Evolutionary conservation across 1,140 invertebrate genomes (phyloP).

Genomic region (Galleria mellonella): DNA sequence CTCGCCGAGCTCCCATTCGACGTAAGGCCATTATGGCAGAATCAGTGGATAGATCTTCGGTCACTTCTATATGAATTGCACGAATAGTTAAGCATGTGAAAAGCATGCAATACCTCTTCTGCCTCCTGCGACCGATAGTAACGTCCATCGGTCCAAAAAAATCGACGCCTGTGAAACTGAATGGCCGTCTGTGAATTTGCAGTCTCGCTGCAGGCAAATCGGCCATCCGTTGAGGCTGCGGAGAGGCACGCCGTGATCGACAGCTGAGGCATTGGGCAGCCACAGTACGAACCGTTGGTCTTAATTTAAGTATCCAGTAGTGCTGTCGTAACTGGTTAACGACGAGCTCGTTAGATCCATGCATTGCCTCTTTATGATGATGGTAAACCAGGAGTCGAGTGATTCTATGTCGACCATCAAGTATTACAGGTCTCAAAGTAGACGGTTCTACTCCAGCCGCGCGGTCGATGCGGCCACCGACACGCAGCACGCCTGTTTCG

Average conservation of each 20-base stretch:
- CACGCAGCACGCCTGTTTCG: conserved; percentile 8
- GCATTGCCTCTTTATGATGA: conserved; percentile 7
- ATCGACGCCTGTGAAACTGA: not conserved
- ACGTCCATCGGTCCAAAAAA: conserved; percentile 1
- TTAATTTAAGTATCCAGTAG: not conserved
- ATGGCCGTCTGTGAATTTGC: not conserved
- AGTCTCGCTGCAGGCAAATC: not conserved
- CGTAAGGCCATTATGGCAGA: conserved; percentile 22
- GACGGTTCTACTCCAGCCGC: conserved; percentile 2
- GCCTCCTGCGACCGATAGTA: not conserved
- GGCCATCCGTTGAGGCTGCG: not conserved
- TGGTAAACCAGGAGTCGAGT: conserved; percentile 7
- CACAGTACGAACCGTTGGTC: not conserved
- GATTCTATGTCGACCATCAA: conserved; percentile 7
- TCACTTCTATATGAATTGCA: conserved; percentile 22
- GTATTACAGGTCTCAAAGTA: conserved; percentile 4
- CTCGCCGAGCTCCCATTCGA: conserved; percentile 18
- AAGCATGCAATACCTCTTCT: not conserved
- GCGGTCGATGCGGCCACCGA: conserved; percentile 15
- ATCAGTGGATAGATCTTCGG: conserved; percentile 11
- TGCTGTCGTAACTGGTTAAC: conserved; percentile 8
- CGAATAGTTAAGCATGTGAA: conserved; percentile 1
- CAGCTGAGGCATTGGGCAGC: not conserved
- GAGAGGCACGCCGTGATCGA: not conserved
- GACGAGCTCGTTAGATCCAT: conserved; percentile 11